A percentile compares a stretch with the other conserved stretches of the same genome.
Evolutionary conservation across 2,113 vertebrate species (phyloP).

Genomic region (Lonchura striata): DNA sequence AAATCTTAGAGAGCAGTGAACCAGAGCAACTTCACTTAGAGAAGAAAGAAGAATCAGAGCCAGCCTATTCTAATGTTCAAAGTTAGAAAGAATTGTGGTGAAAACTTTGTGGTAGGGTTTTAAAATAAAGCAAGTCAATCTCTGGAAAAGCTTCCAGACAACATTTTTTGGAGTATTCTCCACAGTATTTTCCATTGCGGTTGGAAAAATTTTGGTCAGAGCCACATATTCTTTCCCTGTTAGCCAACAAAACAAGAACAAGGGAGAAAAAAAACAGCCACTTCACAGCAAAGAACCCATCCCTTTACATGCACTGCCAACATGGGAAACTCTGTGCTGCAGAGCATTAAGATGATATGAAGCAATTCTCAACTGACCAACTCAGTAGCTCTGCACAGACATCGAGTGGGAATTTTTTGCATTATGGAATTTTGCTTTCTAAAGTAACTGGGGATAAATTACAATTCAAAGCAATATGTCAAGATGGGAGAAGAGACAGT

Average conservation of each 20-base stretch:
- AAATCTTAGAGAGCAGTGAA: constrained; percentile 45
- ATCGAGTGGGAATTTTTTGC: not conserved
- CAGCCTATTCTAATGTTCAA: constrained; percentile 37
- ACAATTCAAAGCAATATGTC: not conserved
- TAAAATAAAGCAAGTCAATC: constrained; percentile 28
- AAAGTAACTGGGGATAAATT: not conserved
- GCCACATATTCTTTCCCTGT: constrained; percentile 3
- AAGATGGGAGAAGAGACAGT: not conserved
- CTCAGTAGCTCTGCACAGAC: not conserved
- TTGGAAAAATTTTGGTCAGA: constrained; percentile 46
- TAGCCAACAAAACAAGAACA: not conserved
- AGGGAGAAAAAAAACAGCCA: not conserved
- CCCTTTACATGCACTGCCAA: not conserved
- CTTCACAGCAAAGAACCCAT: not conserved
- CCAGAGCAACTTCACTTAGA: constrained; percentile 5
- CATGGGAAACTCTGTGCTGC: not conserved
- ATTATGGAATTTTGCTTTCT: not conserved
- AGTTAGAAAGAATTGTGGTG: constrained; percentile 5
- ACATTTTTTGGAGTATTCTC: constrained; percentile 13
- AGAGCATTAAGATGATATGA: not conserved
- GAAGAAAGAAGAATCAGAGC: not conserved
- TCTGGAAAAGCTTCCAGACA: constrained; percentile 1
- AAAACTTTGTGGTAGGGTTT: constrained; percentile 21
- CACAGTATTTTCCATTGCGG: constrained; percentile 40
- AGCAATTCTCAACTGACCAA: not conserved